Base-by-base conservation (phyloP, 2,113 vertebrate genomes). In the Eulacestoma nigropectus region DNA sequence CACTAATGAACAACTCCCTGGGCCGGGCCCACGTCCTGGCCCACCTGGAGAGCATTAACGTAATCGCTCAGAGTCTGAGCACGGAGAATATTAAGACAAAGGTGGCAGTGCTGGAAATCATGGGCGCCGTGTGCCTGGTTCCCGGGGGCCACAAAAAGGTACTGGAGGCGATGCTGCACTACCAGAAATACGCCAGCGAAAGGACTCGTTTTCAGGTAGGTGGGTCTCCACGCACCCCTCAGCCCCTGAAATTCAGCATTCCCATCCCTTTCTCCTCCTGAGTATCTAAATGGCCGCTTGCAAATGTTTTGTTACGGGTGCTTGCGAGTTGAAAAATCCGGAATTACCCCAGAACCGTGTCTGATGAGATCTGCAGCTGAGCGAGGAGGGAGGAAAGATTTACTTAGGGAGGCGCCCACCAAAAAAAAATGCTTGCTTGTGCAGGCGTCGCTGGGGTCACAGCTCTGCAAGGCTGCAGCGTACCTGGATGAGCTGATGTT, bases 1-100 rank as follows among this genome's bases (percentile, higher is more conserved):
- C 99, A 11, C 98, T 99, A 95, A 99, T 99, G 99, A 99, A 99
- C 98, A 99, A 99, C 98, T 99, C 99, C 78, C 99, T 99, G 97
- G 99, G 99, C 72, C 98, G 99, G 57, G 99, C 99, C 85, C 99
- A 99, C 0, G 99, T 99, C 70, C 98, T 99, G 93, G 98, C 99
- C 35, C 99, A 99, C 96, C 97, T 98, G 2, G 99, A 99, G 98
- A 99, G 99, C 97, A 99, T 99, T 87, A 99, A 99, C 39, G 99
- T 99, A 84, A 99, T 99, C 9, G 99, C 99, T 95, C 99, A 99
- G 98, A 99, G 99, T 97, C 98, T 99, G 98, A 99, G 99, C 98
- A 99, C 99, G 0, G 99, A 99, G 96, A 99, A 99, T 80, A 98
- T 99, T 94, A 99, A 99, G 97, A 99, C 99, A 2, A 99, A 99